A percentile compares a stretch with the other conserved stretches of the same genome.
These are phyloP conservation scores for Blera fallax DNA, from an alignment of 2,888 invertebrate species.

Conservation along the genomic window DNA sequence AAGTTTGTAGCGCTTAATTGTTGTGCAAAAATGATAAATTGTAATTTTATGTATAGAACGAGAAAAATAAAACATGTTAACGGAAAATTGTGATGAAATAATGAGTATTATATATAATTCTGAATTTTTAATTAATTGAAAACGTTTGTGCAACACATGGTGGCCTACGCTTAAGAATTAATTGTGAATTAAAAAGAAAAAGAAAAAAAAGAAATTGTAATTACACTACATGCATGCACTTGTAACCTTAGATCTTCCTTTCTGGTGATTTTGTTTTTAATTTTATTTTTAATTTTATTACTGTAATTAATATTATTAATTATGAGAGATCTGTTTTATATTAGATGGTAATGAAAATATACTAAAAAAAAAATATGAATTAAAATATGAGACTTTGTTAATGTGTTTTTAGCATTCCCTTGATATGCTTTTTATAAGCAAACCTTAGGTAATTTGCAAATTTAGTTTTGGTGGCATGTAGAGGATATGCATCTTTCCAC, in stretches of 20 bases:
- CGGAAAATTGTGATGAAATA: constrained; percentile 72
- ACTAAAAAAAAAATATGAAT: constrained; percentile 60
- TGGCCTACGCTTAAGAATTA: constrained; percentile 71
- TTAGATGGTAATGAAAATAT: constrained; percentile 69
- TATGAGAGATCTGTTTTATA: constrained; percentile 68
- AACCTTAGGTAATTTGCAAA: too few species aligned
- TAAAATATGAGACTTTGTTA: not conserved
- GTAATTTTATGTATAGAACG: constrained; percentile 56
- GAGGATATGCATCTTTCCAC: too few species aligned
- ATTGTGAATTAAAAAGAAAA: constrained; percentile 55
- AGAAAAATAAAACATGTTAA: constrained; percentile 51
- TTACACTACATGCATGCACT: constrained; percentile 66
- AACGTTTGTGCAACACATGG: constrained; percentile 72
- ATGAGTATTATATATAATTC: constrained; percentile 71
- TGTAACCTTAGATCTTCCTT: constrained; percentile 73
- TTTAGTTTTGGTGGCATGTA: too few species aligned
- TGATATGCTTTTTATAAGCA: too few species aligned
- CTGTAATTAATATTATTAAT: constrained; percentile 69
- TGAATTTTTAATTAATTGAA: constrained; percentile 61
- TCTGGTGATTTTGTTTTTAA: constrained; percentile 73
- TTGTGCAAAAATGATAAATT: constrained; percentile 61
- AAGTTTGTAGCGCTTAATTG: constrained; percentile 50
- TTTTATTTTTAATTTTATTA: constrained; percentile 68
- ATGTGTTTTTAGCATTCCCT: not conserved
- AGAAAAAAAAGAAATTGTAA: constrained; percentile 45